These are phyloP conservation scores for Cydia strobilella DNA, from an alignment of 1,140 invertebrate species.

Conservation along the genomic window DNA sequence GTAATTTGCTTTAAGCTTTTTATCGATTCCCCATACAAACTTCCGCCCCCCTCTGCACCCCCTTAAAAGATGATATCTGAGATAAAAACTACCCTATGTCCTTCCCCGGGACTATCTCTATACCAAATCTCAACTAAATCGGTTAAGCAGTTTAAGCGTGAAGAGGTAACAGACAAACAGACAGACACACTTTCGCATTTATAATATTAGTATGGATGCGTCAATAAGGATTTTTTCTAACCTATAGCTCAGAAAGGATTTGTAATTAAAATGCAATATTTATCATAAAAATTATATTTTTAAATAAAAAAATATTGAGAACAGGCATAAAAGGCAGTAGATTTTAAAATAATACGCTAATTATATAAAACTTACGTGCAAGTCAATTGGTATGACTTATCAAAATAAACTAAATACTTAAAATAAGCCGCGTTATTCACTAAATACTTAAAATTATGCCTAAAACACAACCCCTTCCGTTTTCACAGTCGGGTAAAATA, in stretches of 20 bases:
- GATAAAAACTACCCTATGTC: no score
- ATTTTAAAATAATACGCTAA: slow-evolving; percentile 57
- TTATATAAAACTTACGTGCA: slow-evolving; percentile 49
- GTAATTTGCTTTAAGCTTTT: no score
- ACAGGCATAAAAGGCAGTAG: slow-evolving; percentile 66
- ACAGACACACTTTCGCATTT: no score
- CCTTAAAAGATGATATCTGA: no score
- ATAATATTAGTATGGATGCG: no score
- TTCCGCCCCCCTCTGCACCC: no score
- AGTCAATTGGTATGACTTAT: slow-evolving; percentile 54
- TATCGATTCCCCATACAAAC: no score
- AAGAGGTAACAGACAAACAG: no score
- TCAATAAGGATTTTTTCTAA: not conserved
- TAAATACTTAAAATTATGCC: slow-evolving; percentile 22
- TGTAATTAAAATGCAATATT: slow-evolving; percentile 50
- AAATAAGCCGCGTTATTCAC: slow-evolving; percentile 9
- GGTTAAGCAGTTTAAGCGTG: no score
- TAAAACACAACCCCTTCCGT: slow-evolving; percentile 2
- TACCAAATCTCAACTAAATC: no score
- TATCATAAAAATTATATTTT: slow-evolving; percentile 69
- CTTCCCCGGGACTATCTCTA: no score
- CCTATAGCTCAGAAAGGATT: not conserved
- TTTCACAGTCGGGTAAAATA: slow-evolving; percentile 55
- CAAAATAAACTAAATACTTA: slow-evolving; percentile 40
- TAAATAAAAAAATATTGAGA: slow-evolving; percentile 67